Evolutionary conservation across 2,113 vertebrate genomes (phyloP).

Genomic region (Cryptotis parvus): DNA sequence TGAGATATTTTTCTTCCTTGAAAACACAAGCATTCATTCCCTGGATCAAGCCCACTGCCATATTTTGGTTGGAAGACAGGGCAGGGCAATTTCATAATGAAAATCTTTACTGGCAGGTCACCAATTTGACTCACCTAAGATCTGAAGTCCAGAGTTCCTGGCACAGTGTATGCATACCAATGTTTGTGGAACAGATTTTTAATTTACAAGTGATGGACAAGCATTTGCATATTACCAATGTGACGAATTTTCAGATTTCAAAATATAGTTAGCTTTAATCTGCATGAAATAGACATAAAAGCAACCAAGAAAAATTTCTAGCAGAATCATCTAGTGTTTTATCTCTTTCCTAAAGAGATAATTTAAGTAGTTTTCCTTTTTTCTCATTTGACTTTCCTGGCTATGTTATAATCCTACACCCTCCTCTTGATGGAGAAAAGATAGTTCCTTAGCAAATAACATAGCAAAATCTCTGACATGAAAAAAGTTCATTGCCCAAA

Average conservation of each 20-base stretch:
- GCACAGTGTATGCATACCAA: neutral
- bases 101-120: neutral
- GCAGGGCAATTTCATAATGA: neutral
- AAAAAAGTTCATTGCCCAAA: constrained; percentile 49
- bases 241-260: constrained; percentile 28
- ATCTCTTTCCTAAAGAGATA: constrained; percentile 19
- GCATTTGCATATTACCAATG: neutral
- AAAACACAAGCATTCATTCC: neutral
- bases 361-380: neutral
- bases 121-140: constrained; percentile 12
- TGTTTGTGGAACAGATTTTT: constrained; percentile 13
- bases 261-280: constrained; percentile 34
- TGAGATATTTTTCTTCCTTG: neutral
- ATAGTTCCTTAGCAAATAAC: neutral
- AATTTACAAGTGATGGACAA: constrained; percentile 22
- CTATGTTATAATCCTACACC: constrained; percentile 24
- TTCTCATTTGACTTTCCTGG: constrained; percentile 44
- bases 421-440: neutral
- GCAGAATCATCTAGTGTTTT: neutral
- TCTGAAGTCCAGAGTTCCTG: neutral
- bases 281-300: constrained; percentile 26
- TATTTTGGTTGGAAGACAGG: neutral
- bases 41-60: neutral
- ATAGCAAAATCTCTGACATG: constrained; percentile 16
- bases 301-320: constrained; percentile 36